Evolutionary conservation across 2,113 vertebrate species (phyloP).

Genomic region (Arenaria interpres): DNA sequence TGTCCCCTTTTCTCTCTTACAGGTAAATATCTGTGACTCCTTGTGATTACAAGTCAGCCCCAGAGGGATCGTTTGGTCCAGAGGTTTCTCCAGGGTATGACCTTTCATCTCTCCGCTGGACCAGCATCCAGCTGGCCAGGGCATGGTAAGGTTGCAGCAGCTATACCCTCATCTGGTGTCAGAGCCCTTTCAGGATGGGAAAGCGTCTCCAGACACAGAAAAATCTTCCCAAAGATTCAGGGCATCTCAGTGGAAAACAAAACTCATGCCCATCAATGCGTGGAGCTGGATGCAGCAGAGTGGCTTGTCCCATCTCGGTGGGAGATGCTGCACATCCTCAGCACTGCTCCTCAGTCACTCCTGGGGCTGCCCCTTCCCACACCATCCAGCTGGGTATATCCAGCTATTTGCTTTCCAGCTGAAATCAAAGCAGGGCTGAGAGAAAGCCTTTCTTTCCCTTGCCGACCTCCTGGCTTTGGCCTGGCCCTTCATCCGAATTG

Average conservation of each 20-base stretch:
- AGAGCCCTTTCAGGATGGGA: neutral
- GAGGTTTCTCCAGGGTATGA: neutral
- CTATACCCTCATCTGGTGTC: neutral
- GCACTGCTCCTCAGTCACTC: neutral
- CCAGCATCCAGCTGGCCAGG: neutral
- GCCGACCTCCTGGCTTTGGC: neutral
- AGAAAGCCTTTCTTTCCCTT: neutral
- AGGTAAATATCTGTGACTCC: neutral
- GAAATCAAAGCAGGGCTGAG: neutral
- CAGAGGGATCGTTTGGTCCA: neutral
- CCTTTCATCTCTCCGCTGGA: neutral
- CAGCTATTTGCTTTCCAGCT: neutral
- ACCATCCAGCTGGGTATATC: neutral
- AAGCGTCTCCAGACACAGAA: neutral
- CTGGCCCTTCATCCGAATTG: neutral
- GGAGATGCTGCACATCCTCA: neutral
- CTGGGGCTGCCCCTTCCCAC: neutral
- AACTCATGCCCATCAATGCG: fast-evolving
- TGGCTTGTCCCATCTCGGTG: fast-evolving
- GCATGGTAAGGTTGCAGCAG: neutral
- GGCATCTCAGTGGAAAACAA: neutral
- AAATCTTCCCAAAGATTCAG: neutral
- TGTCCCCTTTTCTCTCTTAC: neutral
- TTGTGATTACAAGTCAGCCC: neutral
- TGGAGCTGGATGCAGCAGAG: fast-evolving